Percentiles rank a stretch among this genome's conserved stretches.
phyloP scores from a whole-genome alignment of 2,797 vertebrate species.

The Meda fulgida region DNA sequence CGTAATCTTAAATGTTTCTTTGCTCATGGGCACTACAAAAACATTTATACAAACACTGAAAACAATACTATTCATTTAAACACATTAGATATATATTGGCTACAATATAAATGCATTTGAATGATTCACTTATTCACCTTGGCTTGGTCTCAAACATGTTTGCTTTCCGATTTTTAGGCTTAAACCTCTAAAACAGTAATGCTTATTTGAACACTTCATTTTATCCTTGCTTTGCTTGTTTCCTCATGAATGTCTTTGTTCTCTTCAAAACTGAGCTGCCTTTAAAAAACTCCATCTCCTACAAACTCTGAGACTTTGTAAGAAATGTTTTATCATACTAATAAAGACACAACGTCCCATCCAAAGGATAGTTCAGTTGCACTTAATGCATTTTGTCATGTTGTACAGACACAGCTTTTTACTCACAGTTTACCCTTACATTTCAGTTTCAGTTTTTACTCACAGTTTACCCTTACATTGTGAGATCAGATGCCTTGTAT shows the following conservation, averaged over 20 bases:
- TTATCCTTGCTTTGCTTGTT: neutral
- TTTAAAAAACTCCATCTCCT: neutral
- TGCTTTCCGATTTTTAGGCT: neutral
- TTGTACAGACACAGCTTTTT: neutral
- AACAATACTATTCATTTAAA: slow-evolving; percentile 6
- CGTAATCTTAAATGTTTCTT: neutral
- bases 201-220: neutral
- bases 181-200: neutral
- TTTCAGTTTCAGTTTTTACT: neutral
- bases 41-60: neutral
- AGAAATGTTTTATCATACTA: neutral
- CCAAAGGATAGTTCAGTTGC: neutral
- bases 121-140: slow-evolving; percentile 21
- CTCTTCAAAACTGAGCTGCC: slow-evolving; percentile 16
- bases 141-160: slow-evolving; percentile 26
- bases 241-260: slow-evolving; percentile 25
- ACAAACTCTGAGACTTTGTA: neutral
- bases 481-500: neutral
- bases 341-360: neutral
- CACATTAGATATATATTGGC: neutral
- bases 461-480: neutral
- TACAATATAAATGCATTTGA: slow-evolving; percentile 22
- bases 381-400: neutral
- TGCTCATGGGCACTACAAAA: neutral
- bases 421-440: neutral